phyloP scores from a whole-genome alignment of 92 coral and sea anemone species.

The Epizoanthus rinbou region DNA sequence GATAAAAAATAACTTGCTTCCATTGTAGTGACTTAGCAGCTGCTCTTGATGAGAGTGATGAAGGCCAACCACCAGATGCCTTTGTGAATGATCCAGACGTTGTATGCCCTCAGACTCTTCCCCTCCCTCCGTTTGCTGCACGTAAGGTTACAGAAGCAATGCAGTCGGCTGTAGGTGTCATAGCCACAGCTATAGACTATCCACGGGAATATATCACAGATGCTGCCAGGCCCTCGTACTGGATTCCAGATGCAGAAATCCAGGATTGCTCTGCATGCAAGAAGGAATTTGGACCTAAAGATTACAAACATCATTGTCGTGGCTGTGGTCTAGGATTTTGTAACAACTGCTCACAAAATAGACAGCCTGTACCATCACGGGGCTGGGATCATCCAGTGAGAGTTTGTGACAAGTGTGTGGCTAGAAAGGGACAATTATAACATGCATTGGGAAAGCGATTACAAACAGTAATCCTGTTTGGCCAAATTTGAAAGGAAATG shows the following conservation, averaged over 20 bases:
- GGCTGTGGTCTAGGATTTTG: slow-evolving; percentile 99
- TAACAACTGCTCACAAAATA: slow-evolving; percentile 73
- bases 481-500: too few species aligned
- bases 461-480: background rate
- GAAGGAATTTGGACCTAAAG: slow-evolving; percentile 70
- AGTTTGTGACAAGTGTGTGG: slow-evolving; percentile 87
- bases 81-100: background rate
- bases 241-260: slow-evolving; percentile 92
- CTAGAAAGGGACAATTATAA: slow-evolving; percentile 61
- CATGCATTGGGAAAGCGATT: background rate
- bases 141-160: slow-evolving; percentile 94
- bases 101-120: slow-evolving; percentile 6
- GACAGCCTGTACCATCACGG: slow-evolving; percentile 83
- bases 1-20: background rate
- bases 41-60: slow-evolving; percentile 82
- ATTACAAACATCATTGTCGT: slow-evolving; percentile 94
- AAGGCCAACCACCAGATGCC: slow-evolving; percentile 43
- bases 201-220: slow-evolving; percentile 90
- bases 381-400: slow-evolving; percentile 99
- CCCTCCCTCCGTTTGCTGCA: slow-evolving; percentile 82
- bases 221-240: slow-evolving; percentile 97
- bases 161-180: slow-evolving; percentile 81
- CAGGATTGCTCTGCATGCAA: slow-evolving; percentile 76
- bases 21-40: slow-evolving; percentile 71
- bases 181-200: slow-evolving; percentile 82